Conservation (phyloP, 2,888 invertebrate genomes). For the Erpobdella octoculata region DNA sequence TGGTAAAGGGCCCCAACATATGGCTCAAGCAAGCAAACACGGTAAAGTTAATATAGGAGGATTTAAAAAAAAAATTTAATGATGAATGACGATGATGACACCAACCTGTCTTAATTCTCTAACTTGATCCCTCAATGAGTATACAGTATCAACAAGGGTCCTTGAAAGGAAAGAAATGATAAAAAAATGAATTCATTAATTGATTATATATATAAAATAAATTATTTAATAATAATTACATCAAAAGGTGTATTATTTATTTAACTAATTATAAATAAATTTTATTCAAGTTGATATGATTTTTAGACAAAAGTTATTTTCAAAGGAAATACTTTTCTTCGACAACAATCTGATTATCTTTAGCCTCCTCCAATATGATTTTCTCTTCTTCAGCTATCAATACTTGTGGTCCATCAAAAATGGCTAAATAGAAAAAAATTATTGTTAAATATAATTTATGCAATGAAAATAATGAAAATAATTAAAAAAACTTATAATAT, state of each 20-base stretch:
- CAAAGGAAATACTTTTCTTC: slow-evolving; percentile 60
- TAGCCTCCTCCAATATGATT: slow-evolving; percentile 56
- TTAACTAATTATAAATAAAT: too few relatives aligned
- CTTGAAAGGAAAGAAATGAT: too few relatives aligned
- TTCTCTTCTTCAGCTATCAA: slow-evolving; percentile 57
- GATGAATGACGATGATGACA: background rate
- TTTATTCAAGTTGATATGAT: too few relatives aligned
- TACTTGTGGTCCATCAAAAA: slow-evolving; percentile 52
- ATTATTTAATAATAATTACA: too few relatives aligned
- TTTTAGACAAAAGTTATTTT: too few relatives aligned
- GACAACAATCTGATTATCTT: slow-evolving; percentile 52
- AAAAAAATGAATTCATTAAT: slow-evolving; percentile 27
- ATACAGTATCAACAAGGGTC: slow-evolving; percentile 69
- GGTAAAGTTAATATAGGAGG: too few relatives aligned
- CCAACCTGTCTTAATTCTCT: slow-evolving; percentile 42
- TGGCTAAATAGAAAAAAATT: slow-evolving; percentile 20
- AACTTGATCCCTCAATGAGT: slow-evolving; percentile 68
- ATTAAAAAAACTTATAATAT: too few relatives aligned
- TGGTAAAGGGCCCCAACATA: too few relatives aligned
- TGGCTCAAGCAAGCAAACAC: too few relatives aligned
- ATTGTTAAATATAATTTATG: too few relatives aligned
- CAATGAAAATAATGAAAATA: too few relatives aligned
- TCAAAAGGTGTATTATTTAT: too few relatives aligned
- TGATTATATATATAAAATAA: background rate
- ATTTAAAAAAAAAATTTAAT: background rate